Evolutionary conservation across 2,888 invertebrate genomes (phyloP).

Genomic region (Entomobrya multifasciata): DNA sequence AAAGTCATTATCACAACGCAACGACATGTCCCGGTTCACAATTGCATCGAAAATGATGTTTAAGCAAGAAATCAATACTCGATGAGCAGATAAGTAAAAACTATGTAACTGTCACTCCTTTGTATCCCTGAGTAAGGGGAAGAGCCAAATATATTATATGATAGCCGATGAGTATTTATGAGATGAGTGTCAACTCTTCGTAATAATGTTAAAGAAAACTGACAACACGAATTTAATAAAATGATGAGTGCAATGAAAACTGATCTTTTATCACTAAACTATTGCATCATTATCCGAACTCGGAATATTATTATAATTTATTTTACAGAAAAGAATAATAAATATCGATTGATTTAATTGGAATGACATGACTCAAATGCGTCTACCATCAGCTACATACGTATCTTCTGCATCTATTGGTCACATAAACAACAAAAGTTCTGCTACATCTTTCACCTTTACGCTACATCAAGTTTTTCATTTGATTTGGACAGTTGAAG

Average conservation of each 20-base stretch:
- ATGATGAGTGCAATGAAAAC: not conserved
- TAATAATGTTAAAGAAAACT: not conserved
- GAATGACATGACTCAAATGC: too few species aligned
- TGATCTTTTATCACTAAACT: too few species aligned
- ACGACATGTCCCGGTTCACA: not conserved
- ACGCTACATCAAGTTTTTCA: too few species aligned
- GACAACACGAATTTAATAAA: not conserved
- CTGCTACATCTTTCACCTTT: too few species aligned
- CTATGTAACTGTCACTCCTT: not conserved
- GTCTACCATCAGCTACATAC: too few species aligned
- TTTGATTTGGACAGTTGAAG: too few species aligned
- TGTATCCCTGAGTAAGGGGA: too few species aligned
- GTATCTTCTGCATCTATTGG: too few species aligned
- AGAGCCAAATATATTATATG: not conserved
- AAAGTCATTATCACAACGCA: constrained; percentile 11
- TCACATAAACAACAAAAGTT: too few species aligned
- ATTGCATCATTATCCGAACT: not conserved
- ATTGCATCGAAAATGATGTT: not conserved
- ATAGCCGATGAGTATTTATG: not conserved
- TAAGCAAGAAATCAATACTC: not conserved
- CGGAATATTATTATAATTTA: not conserved
- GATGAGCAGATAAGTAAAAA: not conserved
- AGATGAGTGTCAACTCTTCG: not conserved
- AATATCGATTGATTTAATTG: too few species aligned
- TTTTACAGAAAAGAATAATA: too few species aligned